Base-by-base conservation (phyloP, 2,113 vertebrate genomes). In the Myodes glareolus region DNA sequence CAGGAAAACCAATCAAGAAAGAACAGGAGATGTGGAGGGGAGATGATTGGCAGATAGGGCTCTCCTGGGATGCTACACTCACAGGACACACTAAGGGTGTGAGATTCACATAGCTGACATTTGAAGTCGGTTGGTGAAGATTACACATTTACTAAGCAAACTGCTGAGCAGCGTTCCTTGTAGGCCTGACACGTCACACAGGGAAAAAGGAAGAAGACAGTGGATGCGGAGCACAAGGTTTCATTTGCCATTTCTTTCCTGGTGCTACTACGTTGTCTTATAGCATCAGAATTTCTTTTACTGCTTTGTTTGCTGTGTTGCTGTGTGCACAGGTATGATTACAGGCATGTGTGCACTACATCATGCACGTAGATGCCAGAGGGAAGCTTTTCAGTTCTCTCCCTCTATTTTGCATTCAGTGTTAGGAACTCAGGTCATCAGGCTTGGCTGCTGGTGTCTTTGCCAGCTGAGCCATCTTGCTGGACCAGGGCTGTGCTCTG, bases 161-260 rank as follows among this genome's bases (percentile, higher is more conserved):
- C 12, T n/a, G 29, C n/a, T 29, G 17, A 68, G n/a, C 21, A 9
- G 67, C 39, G 70, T 50, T 47, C 70, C 3, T 6, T 10, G 3
- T 7, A 27, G 77, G 36, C 47, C 72, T 42, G 17, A 58, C n/a
- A 63, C 6, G 17, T 0, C 0, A 3, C 1, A 1, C 21, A 17
- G 25, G 52, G n/a, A 31, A 61, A n/a, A 45, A 12, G 0, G 12
- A 81, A 8, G 13, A n/a, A 39, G 84, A 16, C 3, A 2, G 10
- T 25, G 61, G 84, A 86, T 31, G 29, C 19, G 0, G 4, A 25
- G 29, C 12, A 36, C 8, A 76, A 13, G 58, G 55, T 16, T 84
- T 85, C 27, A 10, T 39, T 16, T 73, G 52, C 45, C 80, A 10
- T 72, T 73, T 84, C 47, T 17, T 27, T 31, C 25, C 39, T 16